phyloP scores from a whole-genome alignment of 2,113 vertebrate species.

The Hippoglossus stenolepis region DNA sequence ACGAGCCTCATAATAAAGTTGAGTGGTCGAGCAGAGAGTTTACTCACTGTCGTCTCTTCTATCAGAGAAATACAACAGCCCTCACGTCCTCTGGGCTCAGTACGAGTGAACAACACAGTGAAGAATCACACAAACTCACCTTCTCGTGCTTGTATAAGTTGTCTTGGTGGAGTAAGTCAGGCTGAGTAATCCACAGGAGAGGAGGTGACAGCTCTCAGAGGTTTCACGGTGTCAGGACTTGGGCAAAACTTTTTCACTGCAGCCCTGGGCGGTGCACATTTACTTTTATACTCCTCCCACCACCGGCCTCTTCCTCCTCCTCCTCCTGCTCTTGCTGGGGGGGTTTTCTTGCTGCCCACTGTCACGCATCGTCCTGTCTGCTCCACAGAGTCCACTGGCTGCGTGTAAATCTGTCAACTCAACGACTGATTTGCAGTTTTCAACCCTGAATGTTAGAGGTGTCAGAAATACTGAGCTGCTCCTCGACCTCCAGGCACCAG shows the following conservation, averaged over 20 bases:
- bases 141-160: not conserved
- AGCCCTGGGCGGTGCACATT: slow-evolving; percentile 53
- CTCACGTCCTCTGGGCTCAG: no score
- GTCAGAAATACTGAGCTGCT: not conserved
- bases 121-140: slow-evolving; percentile 51
- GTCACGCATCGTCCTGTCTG: not conserved
- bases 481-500: no score
- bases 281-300: slow-evolving; percentile 17
- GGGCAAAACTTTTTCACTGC: slow-evolving; percentile 64
- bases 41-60: no score
- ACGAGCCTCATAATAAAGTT: no score
- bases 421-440: not conserved
- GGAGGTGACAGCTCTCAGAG: slow-evolving; percentile 40
- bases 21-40: no score
- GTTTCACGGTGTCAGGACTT: slow-evolving; percentile 48
- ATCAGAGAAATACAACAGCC: no score
- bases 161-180: not conserved
- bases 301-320: not conserved
- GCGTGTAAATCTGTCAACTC: not conserved
- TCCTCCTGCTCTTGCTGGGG: not conserved
- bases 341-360: not conserved
- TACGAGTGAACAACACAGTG: not conserved
- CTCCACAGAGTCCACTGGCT: not conserved
- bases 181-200: not conserved
- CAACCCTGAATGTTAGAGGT: not conserved